phyloP scores from a whole-genome alignment of 2,888 invertebrate species.

The Tachina lurida region DNA sequence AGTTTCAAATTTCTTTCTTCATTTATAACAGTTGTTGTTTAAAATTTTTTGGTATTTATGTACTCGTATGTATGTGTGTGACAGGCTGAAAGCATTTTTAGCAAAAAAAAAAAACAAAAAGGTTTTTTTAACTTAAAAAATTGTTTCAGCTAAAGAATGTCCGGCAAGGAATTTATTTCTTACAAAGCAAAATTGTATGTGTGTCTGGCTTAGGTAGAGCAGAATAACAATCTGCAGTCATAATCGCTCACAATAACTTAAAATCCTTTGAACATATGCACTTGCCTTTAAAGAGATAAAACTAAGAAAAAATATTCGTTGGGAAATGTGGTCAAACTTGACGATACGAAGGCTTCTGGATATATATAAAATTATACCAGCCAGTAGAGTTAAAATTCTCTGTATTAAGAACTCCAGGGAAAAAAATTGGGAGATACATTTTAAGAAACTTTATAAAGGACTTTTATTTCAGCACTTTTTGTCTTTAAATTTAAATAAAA shows the following conservation, averaged over 20 bases:
- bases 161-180: not conserved
- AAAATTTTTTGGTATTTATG: not conserved
- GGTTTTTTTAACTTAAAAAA: not conserved
- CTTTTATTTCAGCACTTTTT: no score
- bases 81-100: conserved; percentile 54
- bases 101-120: no score
- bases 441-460: no score
- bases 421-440: no score
- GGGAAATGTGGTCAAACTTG: no score
- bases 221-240: not conserved
- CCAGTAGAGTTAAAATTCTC: no score
- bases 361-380: no score
- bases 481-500: no score
- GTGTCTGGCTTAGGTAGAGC: not conserved
- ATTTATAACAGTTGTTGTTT: not conserved
- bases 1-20: not conserved
- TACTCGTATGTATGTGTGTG: conserved; percentile 14
- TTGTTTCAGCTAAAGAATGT: conserved; percentile 3
- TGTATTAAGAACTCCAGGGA: no score
- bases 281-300: not conserved
- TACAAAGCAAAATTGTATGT: not conserved
- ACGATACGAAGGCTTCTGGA: no score
- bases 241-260: not conserved
- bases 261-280: not conserved
- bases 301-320: not conserved